Percentiles rank a stretch among this genome's conserved stretches.
Conservation (phyloP, 2,113 vertebrate species). For the Chaetodon trifascialis region DNA sequence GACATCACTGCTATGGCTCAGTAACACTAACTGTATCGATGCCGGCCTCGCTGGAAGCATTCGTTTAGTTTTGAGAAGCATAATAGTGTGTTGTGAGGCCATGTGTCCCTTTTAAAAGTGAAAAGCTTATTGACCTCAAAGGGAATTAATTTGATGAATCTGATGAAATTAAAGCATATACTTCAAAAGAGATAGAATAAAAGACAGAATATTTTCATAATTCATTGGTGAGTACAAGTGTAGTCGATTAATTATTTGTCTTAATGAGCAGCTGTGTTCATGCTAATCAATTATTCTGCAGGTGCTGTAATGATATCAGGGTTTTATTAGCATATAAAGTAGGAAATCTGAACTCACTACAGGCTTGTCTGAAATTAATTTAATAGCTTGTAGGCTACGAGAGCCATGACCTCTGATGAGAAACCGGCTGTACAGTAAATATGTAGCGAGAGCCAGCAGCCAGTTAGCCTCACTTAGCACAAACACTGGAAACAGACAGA, state of each 20-base stretch:
- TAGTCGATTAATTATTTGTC: slow-evolving; percentile 44
- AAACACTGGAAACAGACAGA: not conserved
- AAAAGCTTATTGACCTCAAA: not conserved
- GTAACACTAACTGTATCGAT: not conserved
- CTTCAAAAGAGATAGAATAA: slow-evolving; percentile 27
- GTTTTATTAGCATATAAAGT: slow-evolving; percentile 47
- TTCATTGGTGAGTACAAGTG: slow-evolving; percentile 18
- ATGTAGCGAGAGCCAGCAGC: too few relatives aligned
- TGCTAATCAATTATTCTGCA: slow-evolving; percentile 47
- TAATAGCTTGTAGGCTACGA: not conserved
- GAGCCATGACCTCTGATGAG: not conserved
- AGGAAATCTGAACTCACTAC: slow-evolving; percentile 3
- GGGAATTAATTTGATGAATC: slow-evolving; percentile 19
- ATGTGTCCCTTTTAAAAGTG: slow-evolving; percentile 17
- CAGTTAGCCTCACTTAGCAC: not conserved
- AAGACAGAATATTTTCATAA: slow-evolving; percentile 22
- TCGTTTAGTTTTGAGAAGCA: not conserved
- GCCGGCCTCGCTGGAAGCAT: not conserved
- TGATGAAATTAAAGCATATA: slow-evolving; percentile 29
- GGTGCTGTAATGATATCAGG: slow-evolving; percentile 43
- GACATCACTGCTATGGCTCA: not conserved
- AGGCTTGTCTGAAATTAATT: not conserved
- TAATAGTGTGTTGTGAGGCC: not conserved
- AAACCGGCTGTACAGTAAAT: not conserved
- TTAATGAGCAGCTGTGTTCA: slow-evolving; percentile 68